Evolutionary conservation across 2,113 vertebrate species (phyloP).

Genomic region (Catagonus wagneri): DNA sequence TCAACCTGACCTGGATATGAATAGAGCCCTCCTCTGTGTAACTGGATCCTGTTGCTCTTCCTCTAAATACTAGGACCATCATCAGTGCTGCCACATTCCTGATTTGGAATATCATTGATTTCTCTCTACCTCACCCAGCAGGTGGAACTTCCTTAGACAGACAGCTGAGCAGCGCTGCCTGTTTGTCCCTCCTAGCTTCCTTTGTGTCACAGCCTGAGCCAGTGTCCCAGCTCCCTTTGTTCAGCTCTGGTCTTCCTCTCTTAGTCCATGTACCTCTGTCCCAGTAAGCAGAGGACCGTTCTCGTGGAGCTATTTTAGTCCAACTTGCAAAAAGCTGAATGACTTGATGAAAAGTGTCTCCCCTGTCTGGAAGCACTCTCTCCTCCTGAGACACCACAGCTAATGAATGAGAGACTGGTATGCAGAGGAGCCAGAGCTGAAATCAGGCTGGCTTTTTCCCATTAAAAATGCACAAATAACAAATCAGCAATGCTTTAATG

Average conservation of each 20-base stretch:
- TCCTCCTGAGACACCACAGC: slow-evolving; percentile 18
- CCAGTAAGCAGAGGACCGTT: background rate
- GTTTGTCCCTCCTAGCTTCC: background rate
- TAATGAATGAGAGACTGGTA: background rate
- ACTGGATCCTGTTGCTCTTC: background rate
- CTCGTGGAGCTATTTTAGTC: background rate
- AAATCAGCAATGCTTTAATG: slow-evolving; percentile 71
- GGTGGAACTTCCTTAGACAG: background rate
- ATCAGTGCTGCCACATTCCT: background rate
- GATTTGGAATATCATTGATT: background rate
- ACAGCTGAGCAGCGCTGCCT: background rate
- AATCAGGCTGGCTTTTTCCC: slow-evolving; percentile 52
- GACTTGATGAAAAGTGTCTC: background rate
- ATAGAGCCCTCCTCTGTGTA: background rate
- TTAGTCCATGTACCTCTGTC: background rate
- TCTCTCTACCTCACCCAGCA: background rate
- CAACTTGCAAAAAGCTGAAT: background rate
- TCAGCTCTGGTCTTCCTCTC: background rate
- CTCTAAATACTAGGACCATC: background rate
- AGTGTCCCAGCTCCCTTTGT: too few relatives aligned
- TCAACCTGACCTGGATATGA: background rate
- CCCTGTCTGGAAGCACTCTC: background rate
- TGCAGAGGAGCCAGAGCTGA: slow-evolving; percentile 45
- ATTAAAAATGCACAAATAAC: slow-evolving; percentile 72
- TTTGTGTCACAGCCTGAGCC: background rate